Conservation (phyloP, 2,113 vertebrate species). For the Entomyzon cyanotis region DNA sequence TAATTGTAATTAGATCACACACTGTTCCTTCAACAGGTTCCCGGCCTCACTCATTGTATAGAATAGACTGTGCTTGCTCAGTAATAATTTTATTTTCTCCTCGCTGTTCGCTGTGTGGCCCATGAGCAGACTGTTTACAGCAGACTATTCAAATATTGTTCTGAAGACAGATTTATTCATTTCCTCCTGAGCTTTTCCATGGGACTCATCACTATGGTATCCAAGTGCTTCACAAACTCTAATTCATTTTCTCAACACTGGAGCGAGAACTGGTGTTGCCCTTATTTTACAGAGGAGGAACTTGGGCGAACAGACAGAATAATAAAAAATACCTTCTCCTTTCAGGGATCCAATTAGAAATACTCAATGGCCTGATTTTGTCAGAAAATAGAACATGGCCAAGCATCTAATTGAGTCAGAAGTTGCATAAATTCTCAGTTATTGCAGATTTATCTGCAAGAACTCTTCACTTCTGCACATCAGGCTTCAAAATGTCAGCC, state of each 20-base stretch:
- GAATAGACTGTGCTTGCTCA: not conserved
- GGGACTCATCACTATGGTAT: conserved; percentile 37
- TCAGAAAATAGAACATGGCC: not conserved
- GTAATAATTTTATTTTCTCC: conserved; percentile 40
- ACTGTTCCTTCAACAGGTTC: conserved; percentile 18
- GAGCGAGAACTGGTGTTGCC: not conserved
- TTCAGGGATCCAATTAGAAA: conserved; percentile 17
- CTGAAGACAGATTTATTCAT: conserved; percentile 56
- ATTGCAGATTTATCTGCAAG: not conserved
- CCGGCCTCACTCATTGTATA: not conserved
- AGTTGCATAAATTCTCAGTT: not conserved
- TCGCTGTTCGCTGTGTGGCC: not conserved
- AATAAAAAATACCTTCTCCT: not conserved
- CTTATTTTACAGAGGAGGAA: conserved; percentile 15
- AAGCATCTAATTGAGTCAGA: not conserved
- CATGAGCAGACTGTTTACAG: not conserved
- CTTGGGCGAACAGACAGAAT: not conserved
- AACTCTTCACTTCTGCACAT: not conserved
- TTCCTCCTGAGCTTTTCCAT: conserved; percentile 43
- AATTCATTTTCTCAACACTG: conserved; percentile 10
- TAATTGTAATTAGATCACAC: not conserved
- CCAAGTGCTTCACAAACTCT: conserved; percentile 27
- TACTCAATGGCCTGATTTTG: conserved; percentile 7
- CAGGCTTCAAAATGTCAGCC: not conserved
- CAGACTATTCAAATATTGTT: conserved; percentile 48